A percentile compares a stretch with the other conserved stretches of the same genome.
Evolutionary conservation across 2,113 vertebrate genomes (phyloP).

Genomic region (Syrmaticus mikado): DNA sequence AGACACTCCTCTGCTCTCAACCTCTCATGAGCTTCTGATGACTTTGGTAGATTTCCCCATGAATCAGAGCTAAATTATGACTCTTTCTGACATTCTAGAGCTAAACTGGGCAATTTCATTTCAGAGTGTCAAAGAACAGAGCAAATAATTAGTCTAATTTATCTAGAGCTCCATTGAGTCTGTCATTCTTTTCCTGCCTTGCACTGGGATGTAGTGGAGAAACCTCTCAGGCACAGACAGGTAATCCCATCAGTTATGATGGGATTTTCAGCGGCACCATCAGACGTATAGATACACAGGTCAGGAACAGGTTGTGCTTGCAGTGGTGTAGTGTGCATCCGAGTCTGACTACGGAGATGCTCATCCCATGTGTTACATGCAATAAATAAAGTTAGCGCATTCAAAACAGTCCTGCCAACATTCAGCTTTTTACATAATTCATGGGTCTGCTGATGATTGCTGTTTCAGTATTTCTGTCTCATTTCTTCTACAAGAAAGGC

Average conservation of each 20-base stretch:
- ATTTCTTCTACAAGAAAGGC: conserved; percentile 36
- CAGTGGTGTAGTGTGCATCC: not conserved
- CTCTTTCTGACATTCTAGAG: not conserved
- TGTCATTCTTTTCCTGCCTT: not conserved
- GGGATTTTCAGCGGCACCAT: not conserved
- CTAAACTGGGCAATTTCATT: not conserved
- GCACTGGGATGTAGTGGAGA: not conserved
- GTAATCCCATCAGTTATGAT: not conserved
- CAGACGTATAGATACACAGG: no score
- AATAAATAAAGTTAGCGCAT: not conserved
- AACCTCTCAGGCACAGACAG: not conserved
- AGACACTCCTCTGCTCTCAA: not conserved
- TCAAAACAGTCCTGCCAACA: not conserved
- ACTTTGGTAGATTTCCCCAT: not conserved
- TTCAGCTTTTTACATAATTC: conserved; percentile 46
- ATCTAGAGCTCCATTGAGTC: not conserved
- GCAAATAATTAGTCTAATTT: not conserved
- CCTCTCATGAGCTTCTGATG: not conserved
- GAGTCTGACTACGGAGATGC: rapidly evolving
- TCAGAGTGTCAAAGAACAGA: not conserved
- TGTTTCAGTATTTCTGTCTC: conserved; percentile 59
- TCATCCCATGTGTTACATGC: not conserved
- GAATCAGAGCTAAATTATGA: not conserved
- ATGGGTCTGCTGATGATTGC: conserved; percentile 26
- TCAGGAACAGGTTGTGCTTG: not conserved